Base-by-base conservation (phyloP, 2,888 invertebrate genomes). In the Lamellibrachia satsuma region DNA sequence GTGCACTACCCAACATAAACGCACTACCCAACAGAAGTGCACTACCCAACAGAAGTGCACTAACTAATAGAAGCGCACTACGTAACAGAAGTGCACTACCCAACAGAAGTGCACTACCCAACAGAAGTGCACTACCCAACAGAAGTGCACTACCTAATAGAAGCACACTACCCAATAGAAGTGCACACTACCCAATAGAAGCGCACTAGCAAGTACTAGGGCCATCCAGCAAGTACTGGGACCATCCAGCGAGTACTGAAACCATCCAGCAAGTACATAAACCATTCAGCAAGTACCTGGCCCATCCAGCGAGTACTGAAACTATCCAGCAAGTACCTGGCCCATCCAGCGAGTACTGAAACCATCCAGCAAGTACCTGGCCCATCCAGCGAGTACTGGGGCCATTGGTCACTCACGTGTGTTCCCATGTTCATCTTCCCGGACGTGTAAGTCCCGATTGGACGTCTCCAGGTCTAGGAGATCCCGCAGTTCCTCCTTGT, bases 401-500 rank as follows among this genome's bases (percentile, higher is more conserved):
- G 60, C 9, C 15, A 91, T 7, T 92, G 52, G 1, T 15, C 52
- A 92, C 94, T 91, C 90, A 94, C 94, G 90, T 51, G 96, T 96
- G 93, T 96, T 96, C 91, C 96, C 96, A 91, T 96, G 95, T 92
- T 96, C 96, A 94, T 96, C 96, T 93, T 96, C 96, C 39, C 96
- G 93, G 39, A 96, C 96, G 94, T 96, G 96, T n/a, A 96, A 93
- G 92, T 96, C 96, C 94, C 95, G 96, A 92, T 94, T 94, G 51
- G 95, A 94, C 1, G 95, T 95, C 9, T 96, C 95, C 9, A 95
- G 91, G 92, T 96, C 96, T 51, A 96, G 94, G 93, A 96, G 94
- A 93, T 96, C 96, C 92, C 95, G 94, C 75, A 96, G 93, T 93
- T 96, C 96, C 93, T 96, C 96, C 94, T 96, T 96, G 94, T 96